Evolutionary conservation across 2,113 vertebrate genomes (phyloP).

Genomic region (Syrrhaptes paradoxus): DNA sequence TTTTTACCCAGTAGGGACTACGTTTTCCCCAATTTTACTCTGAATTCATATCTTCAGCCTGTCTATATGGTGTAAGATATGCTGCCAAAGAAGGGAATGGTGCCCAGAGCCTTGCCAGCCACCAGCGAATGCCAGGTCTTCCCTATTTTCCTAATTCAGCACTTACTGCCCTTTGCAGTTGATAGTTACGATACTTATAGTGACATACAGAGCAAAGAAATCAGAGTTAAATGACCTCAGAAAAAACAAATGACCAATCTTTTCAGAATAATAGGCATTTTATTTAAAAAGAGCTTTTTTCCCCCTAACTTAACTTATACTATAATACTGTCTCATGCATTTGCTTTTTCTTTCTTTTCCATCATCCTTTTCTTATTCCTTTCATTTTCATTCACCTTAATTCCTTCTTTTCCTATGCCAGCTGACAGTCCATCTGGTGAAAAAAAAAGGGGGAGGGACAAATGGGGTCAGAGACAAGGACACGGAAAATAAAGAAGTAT

Average conservation of each 20-base stretch:
- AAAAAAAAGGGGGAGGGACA: not conserved
- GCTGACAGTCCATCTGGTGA: not conserved
- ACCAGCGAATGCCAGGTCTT: not conserved
- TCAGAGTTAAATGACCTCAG: not conserved
- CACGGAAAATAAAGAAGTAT: not conserved
- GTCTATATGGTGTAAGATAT: not conserved
- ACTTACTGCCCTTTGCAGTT: not conserved
- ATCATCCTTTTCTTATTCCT: not conserved
- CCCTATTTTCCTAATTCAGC: not conserved
- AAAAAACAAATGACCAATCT: not conserved
- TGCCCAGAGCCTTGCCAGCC: fast-evolving
- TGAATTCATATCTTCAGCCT: not conserved
- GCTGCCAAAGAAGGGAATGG: not conserved
- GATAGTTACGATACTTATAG: not conserved
- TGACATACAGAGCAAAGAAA: not conserved
- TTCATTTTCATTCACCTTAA: not conserved
- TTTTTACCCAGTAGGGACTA: not conserved
- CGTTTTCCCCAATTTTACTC: not conserved
- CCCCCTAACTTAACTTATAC: not conserved
- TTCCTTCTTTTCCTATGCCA: not conserved
- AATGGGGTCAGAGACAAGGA: not conserved
- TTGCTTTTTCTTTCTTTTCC: not conserved
- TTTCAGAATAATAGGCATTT: not conserved
- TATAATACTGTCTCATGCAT: not conserved
- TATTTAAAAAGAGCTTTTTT: not conserved